Conservation (phyloP, 2,797 vertebrate genomes). For the Hapalemur alaotrensis region DNA sequence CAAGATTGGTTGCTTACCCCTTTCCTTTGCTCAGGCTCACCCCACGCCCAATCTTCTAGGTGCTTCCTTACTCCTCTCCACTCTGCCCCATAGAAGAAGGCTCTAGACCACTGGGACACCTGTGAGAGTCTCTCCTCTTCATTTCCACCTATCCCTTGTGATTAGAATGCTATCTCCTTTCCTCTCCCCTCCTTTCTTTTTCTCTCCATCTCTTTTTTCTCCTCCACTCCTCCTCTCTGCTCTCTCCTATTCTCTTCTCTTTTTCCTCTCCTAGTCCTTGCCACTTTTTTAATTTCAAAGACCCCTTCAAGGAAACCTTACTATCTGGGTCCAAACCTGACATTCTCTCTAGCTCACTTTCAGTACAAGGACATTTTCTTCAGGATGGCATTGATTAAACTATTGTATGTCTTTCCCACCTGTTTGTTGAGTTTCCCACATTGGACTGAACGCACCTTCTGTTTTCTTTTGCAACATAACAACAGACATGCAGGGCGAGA, state of each 20-base stretch:
- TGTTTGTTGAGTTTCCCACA: neutral
- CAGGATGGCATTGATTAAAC: neutral
- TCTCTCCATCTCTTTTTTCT: neutral
- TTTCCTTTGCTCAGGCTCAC: neutral
- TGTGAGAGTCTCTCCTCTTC: neutral
- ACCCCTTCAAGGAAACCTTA: neutral
- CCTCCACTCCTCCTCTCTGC: neutral
- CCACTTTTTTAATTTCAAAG: neutral
- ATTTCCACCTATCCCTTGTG: neutral
- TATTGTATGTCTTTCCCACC: neutral
- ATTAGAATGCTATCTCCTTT: neutral
- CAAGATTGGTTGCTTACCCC: neutral
- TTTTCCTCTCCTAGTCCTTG: neutral
- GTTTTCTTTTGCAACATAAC: conserved; percentile 15
- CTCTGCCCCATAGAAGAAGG: neutral
- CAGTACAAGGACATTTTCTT: neutral
- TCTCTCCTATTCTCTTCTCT: neutral
- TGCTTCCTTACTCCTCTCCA: neutral
- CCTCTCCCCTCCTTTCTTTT: neutral
- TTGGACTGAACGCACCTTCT: neutral
- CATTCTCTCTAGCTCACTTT: neutral
- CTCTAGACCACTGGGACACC: neutral
- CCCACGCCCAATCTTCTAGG: rapidly evolving
- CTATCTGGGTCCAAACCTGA: neutral
- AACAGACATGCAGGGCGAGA: neutral